Base-by-base conservation (phyloP, 2,113 vertebrate species). In the Perca schrenkii region DNA sequence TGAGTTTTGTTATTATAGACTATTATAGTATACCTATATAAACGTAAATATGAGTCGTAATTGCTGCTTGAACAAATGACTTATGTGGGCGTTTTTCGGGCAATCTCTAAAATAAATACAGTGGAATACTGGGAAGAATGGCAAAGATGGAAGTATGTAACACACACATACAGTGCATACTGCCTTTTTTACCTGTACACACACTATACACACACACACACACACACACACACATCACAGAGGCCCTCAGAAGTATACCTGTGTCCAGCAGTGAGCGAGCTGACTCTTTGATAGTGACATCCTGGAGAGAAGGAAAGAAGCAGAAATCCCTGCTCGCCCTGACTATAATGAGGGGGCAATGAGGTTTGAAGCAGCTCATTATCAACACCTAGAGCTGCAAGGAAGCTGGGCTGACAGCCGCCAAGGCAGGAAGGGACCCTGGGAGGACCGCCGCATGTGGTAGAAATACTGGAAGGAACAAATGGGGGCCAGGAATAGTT, bases 291-390 rank as follows among this genome's bases (percentile, higher is more conserved):
- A 90, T 88, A 65, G 68, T 56, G 67, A 93, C 87, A 89, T 88
- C 85, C 74, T 69, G 77, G 73, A 84, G 87, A 75, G 81, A 80
- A 3, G 81, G 69, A 68, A 70, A 80, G 85, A 67, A 69, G 78
- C 78, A 54, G 58, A 58, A 83, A 61, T 73, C 80, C 87, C 86
- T 86, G 86, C 86, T 80, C 82, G 86, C 49, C 69, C 36, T 11
- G 68, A 28, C 86, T 79, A 79, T 89, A 93, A 89, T 90, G 87
- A 91, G 90, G 83, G 91, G 89, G 86, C 90, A 92, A 86, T 85
- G 86, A 90, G 82, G 86, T 91, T 80, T 88, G 88, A 89, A 83
- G 80, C 76, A 80, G 74, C 86, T 90, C 85, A 91, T 93, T 92
- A 92, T 36, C 85, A 76, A 82, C 77, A 91, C 79, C 87, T 84